These are phyloP conservation scores for Terrapene triunguis DNA, from an alignment of 2,113 vertebrate species.

Conservation along the genomic window DNA sequence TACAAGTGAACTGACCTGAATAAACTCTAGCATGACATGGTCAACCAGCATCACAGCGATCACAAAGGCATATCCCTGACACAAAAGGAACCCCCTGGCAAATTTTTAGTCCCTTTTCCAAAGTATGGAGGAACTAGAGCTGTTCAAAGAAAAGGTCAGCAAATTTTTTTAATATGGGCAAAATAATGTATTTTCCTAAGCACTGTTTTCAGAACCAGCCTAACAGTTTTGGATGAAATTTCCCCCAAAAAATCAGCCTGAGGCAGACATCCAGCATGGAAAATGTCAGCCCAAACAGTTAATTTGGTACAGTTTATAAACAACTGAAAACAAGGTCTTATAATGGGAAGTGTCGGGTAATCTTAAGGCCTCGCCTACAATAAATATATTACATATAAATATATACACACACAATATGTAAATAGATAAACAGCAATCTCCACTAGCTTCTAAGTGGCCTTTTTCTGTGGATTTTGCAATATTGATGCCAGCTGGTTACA, in stretches of 20 bases:
- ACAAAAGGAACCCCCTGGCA: not conserved
- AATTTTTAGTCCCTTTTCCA: not conserved
- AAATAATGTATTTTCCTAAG: not conserved
- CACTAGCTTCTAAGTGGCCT: not conserved
- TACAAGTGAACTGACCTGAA: too few species aligned
- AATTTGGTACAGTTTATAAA: not conserved
- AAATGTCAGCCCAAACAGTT: not conserved
- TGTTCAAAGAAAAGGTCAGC: not conserved
- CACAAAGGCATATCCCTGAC: not conserved
- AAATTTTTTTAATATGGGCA: not conserved
- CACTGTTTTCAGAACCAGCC: too few species aligned
- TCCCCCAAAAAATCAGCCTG: not conserved
- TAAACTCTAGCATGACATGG: too few species aligned
- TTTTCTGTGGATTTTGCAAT: not conserved
- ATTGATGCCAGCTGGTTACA: not conserved
- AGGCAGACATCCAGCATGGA: not conserved
- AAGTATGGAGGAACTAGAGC: not conserved
- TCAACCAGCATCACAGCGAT: not conserved
- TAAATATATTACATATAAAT: not conserved
- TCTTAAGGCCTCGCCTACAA: not conserved
- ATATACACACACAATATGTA: not conserved
- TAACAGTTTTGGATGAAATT: not conserved
- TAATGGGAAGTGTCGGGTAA: not conserved
- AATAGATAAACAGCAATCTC: not conserved
- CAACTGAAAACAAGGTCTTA: not conserved